phyloP scores from a whole-genome alignment of 2,797 vertebrate genomes.

The Sebastes trivittatus region DNA sequence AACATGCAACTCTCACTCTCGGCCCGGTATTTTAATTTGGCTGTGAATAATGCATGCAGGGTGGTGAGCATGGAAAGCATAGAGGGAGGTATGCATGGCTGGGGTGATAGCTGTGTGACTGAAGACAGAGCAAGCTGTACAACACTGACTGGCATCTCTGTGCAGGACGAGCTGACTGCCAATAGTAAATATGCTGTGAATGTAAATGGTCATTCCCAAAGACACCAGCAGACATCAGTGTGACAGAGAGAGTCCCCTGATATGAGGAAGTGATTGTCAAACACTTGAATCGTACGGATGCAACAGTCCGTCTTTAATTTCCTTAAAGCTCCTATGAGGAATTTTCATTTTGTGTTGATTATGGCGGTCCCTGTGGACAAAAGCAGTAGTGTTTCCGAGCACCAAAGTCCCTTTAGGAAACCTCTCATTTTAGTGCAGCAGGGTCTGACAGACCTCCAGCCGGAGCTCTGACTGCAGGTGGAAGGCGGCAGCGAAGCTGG shows the following conservation, averaged over 20 bases:
- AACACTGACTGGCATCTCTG: constrained; percentile 36
- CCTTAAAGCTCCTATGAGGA: too few relatives aligned
- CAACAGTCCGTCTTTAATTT: not conserved
- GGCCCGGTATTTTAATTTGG: constrained; percentile 65
- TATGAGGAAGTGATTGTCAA: not conserved
- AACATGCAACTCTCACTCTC: constrained; percentile 54
- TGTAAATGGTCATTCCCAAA: constrained; percentile 9
- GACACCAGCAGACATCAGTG: not conserved
- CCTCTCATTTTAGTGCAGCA: too few relatives aligned
- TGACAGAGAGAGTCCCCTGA: not conserved
- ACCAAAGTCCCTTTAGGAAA: too few relatives aligned
- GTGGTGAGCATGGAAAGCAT: constrained; percentile 36
- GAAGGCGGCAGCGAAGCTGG: too few relatives aligned
- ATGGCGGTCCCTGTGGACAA: too few relatives aligned
- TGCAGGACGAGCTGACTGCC: constrained; percentile 6
- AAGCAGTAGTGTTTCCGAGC: too few relatives aligned
- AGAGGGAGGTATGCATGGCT: constrained; percentile 50
- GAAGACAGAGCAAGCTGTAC: constrained; percentile 26
- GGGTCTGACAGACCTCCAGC: too few relatives aligned
- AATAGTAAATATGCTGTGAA: constrained; percentile 11
- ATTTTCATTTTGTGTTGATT: too few relatives aligned
- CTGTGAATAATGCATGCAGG: constrained; percentile 74
- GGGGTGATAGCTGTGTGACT: constrained; percentile 47
- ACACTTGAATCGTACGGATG: not conserved
- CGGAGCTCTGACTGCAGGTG: too few relatives aligned